These are phyloP conservation scores for Mystacornis crossleyi DNA, from an alignment of 2,113 vertebrate species.

Conservation along the genomic window DNA sequence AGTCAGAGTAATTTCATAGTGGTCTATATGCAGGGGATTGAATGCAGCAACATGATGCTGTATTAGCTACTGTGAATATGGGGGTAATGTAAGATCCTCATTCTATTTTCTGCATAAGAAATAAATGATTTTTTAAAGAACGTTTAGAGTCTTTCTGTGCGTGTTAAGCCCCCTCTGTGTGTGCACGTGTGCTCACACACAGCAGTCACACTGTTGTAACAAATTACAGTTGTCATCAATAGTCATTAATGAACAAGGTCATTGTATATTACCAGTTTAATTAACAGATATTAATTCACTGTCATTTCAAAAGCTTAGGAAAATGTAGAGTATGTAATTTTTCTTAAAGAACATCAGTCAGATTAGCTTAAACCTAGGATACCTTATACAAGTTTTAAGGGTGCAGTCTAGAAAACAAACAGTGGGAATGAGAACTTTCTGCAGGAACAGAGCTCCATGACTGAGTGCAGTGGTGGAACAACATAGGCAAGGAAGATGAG, in stretches of 20 bases:
- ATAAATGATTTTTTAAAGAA: neutral
- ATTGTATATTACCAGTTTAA: neutral
- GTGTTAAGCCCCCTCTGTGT: fast-evolving
- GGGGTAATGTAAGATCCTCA: neutral
- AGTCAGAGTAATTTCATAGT: neutral
- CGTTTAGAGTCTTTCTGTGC: fast-evolving
- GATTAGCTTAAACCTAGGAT: neutral
- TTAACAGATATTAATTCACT: neutral
- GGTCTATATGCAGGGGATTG: neutral
- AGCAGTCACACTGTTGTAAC: neutral
- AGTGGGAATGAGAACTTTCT: fast-evolving
- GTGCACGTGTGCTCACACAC: fast-evolving
- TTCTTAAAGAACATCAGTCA: neutral
- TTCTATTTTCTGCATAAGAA: neutral
- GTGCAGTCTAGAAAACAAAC: neutral
- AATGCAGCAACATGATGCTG: neutral
- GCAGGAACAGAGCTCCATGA: neutral
- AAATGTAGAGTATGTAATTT: neutral
- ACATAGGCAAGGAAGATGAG: neutral
- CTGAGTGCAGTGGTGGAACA: no score
- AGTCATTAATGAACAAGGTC: neutral
- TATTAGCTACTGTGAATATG: neutral
- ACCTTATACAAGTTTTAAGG: neutral
- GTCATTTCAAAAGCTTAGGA: neutral
- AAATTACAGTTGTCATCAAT: neutral